Conservation (phyloP, 2,797 vertebrate genomes). For the Bothrops alternatus region DNA sequence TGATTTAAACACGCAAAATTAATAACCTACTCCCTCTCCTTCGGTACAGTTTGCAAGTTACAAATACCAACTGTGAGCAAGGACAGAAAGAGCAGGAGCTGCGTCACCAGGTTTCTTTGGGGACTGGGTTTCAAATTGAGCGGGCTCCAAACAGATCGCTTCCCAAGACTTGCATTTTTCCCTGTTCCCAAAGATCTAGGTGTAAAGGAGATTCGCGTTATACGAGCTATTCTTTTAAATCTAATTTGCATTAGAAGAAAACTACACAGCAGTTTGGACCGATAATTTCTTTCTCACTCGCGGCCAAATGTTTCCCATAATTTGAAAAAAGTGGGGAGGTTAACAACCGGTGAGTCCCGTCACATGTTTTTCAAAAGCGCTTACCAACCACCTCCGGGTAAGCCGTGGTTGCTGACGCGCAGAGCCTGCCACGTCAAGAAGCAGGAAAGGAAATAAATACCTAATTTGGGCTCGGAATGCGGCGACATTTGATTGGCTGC, state of each 20-base stretch:
- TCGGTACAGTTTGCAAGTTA: background rate
- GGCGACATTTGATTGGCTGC: conserved; percentile 2
- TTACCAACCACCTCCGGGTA: conserved; percentile 15
- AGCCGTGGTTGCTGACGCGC: conserved; percentile 60
- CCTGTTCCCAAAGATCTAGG: background rate
- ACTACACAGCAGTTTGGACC: background rate
- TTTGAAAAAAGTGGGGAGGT: background rate
- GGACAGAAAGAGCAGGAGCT: background rate
- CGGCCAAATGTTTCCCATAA: background rate
- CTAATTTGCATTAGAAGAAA: background rate
- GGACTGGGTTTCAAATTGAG: background rate
- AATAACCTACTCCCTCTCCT: background rate
- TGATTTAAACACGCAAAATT: background rate
- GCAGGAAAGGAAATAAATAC: conserved; percentile 55
- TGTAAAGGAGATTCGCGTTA: background rate
- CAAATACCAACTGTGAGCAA: background rate
- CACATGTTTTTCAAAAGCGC: conserved; percentile 46
- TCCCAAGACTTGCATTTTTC: background rate
- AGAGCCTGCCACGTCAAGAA: conserved; percentile 55
- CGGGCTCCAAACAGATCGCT: background rate
- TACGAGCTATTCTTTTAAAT: background rate
- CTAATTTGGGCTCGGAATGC: conserved; percentile 62
- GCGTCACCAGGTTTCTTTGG: background rate
- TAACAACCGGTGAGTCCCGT: background rate
- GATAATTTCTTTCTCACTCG: background rate